A percentile compares a stretch with the other conserved stretches of the same genome.
phyloP scores from a whole-genome alignment of 37 sponge, comb jelly and placozoan genomes.

The Mnemiopsis leidyi region DNA sequence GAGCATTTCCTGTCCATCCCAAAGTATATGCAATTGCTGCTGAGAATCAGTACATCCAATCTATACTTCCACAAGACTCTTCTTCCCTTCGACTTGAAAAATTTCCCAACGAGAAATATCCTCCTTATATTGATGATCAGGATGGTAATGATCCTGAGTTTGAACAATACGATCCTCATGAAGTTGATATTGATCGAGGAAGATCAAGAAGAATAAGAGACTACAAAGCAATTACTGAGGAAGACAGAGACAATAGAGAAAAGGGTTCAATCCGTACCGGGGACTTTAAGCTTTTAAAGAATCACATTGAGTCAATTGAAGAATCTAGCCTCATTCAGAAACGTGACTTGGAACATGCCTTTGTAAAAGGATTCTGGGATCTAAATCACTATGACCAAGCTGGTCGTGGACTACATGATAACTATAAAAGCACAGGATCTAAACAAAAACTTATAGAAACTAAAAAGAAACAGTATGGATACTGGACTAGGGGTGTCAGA shows the following conservation, averaged over 20 bases:
- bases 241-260: slow-evolving; percentile 16
- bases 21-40: slow-evolving; percentile 5
- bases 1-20: slow-evolving; percentile 54
- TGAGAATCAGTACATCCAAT: slow-evolving; percentile 25
- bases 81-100: background rate
- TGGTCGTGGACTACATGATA: background rate
- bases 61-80: background rate
- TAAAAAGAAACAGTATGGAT: background rate
- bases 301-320: background rate
- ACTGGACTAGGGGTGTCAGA: slow-evolving; percentile 47
- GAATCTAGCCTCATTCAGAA: background rate
- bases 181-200: too few species aligned
- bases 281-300: background rate
- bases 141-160: background rate
- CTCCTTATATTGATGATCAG: background rate
- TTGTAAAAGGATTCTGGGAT: slow-evolving; percentile 24
- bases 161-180: too few species aligned
- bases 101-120: background rate
- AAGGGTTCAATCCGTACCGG: background rate
- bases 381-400: background rate
- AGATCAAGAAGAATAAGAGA: background rate
- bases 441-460: background rate
- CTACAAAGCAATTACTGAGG: background rate
- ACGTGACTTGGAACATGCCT: background rate
- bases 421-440: background rate